Evolutionary conservation across 2,888 invertebrate species (phyloP).

Genomic region (Gymnoscelis rufifasciata): DNA sequence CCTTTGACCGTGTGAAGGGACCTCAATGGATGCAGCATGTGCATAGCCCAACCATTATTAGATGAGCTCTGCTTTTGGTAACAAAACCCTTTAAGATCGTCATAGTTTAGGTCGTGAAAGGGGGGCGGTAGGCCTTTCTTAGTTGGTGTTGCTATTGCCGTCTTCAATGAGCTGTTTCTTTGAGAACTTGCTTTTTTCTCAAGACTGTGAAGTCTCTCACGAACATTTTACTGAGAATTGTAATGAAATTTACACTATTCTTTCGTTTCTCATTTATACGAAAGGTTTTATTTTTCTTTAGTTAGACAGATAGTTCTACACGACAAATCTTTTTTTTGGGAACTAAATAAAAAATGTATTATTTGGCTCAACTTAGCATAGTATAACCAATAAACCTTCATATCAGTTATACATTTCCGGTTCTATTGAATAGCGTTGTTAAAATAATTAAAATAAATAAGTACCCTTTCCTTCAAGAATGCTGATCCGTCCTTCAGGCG

Average conservation of each 20-base stretch:
- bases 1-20: conserved; percentile 74
- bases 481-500: conserved; percentile 62
- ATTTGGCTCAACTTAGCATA: no score
- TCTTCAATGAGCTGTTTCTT: conserved; percentile 70
- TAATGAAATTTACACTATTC: conserved; percentile 26
- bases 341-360: no score
- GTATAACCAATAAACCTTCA: no score
- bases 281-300: no score
- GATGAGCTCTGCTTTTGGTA: conserved; percentile 38
- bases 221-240: conserved; percentile 44
- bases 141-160: conserved; percentile 43
- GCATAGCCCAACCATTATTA: conserved; percentile 43
- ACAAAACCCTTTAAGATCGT: not conserved
- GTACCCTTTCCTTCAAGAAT: conserved; percentile 13
- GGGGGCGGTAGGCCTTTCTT: conserved; percentile 40
- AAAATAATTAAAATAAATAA: conserved; percentile 2
- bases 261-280: not conserved
- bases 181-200: conserved; percentile 54
- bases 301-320: no score
- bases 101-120: conserved; percentile 22
- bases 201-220: conserved; percentile 62
- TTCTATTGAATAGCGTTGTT: no score
- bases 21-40: conserved; percentile 72
- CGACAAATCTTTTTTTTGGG: no score
- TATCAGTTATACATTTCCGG: no score